A percentile compares a stretch with the other conserved stretches of the same genome.
These are phyloP conservation scores for Andrena haemorrhoa DNA, from an alignment of 2,888 invertebrate species.

Conservation along the genomic window DNA sequence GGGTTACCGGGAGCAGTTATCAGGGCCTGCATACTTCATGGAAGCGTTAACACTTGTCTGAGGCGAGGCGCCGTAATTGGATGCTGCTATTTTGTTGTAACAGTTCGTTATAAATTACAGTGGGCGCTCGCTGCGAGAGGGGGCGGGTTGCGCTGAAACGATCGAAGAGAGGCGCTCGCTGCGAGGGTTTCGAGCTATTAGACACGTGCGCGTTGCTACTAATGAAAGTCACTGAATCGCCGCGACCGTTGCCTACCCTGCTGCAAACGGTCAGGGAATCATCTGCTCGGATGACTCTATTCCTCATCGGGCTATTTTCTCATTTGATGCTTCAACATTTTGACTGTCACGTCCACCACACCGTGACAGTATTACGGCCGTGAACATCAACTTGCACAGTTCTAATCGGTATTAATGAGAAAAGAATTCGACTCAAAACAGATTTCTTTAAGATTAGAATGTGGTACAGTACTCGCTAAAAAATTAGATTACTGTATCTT, in stretches of 20 bases:
- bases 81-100: conserved; percentile 52
- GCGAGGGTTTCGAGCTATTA: conserved; percentile 7
- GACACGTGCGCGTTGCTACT: conserved; percentile 7
- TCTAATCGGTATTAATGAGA: too few relatives aligned
- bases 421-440: too few relatives aligned
- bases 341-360: too few relatives aligned
- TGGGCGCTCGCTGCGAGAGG: conserved; percentile 25
- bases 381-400: too few relatives aligned
- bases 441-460: too few relatives aligned
- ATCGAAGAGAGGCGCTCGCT: conserved; percentile 4
- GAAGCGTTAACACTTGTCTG: conserved; percentile 60
- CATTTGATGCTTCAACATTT: too few relatives aligned
- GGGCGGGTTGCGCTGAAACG: conserved; percentile 10
- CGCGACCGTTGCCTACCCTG: not conserved
- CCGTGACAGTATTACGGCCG: too few relatives aligned
- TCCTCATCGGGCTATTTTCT: not conserved
- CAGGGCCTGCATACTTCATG: conserved; percentile 60
- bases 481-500: not conserved
- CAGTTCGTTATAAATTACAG: conserved; percentile 48
- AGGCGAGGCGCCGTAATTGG: conserved; percentile 59
- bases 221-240: conserved; percentile 4
- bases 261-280: not conserved
- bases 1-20: conserved; percentile 47
- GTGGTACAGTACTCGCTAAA: too few relatives aligned
- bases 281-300: not conserved